Percentiles rank a stretch among this genome's conserved stretches.
These are phyloP conservation scores for Sciurus vulgaris DNA, from an alignment of 2,797 vertebrate species.

Conservation along the genomic window DNA sequence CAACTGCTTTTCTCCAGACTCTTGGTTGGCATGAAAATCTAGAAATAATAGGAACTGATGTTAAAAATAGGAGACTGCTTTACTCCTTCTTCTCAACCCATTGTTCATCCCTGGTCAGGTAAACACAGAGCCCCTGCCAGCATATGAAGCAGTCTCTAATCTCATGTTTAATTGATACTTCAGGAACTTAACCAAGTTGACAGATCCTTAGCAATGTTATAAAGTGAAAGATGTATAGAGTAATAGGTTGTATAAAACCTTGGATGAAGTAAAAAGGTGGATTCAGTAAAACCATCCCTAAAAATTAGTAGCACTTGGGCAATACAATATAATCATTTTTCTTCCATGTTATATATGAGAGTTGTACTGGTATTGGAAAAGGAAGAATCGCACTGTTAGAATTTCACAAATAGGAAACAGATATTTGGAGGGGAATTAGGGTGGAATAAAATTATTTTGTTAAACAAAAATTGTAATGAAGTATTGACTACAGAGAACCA, in stretches of 20 bases:
- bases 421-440: not conserved
- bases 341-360: constrained; percentile 14
- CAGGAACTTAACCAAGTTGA: constrained; percentile 34
- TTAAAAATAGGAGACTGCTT: not conserved
- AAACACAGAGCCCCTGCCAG: not conserved
- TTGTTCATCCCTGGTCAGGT: not conserved
- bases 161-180: constrained; percentile 67
- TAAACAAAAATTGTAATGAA: constrained; percentile 21
- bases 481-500: not conserved
- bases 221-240: constrained; percentile 14
- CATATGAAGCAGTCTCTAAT: constrained; percentile 17
- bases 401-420: not conserved
- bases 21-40: not conserved
- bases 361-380: constrained; percentile 23
- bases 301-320: constrained; percentile 30
- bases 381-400: not conserved
- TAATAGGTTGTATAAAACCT: constrained; percentile 58
- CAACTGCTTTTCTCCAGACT: not conserved
- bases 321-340: constrained; percentile 59
- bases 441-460: constrained; percentile 33
- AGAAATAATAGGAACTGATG: not conserved
- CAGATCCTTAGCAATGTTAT: constrained; percentile 48
- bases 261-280: not conserved
- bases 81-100: not conserved
- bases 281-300: constrained; percentile 52